Evolutionary conservation across 2,113 vertebrate species (phyloP), one percentile per base, ranked within the genome.

Genomic region (Sander lucioperca): DNA sequence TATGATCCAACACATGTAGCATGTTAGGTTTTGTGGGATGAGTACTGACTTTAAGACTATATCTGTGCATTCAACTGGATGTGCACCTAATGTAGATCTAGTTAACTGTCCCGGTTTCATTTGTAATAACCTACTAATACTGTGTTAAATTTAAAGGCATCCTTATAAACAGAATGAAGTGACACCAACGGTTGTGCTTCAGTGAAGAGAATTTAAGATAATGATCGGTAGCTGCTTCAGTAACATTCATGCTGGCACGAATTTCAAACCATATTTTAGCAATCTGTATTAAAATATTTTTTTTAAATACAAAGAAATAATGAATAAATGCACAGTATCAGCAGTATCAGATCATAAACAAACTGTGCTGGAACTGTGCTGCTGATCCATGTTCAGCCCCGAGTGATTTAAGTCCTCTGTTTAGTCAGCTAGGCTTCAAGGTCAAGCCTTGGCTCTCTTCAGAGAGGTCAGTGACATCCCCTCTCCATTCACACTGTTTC

Each of bases 81-180:
- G 89, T 94, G 94, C 95, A 95, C 92, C 95, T 95, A 95, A 96
- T 96, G 94, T 95, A 95, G 51, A 96, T 95, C 93, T 93, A 96
- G 95, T 96, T 96, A 95, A 96, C 93, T 94, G 94, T 96, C 95
- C 95, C 93, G 93, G 94, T 63, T 77, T 82, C 19, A 25, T 81
- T 36, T 77, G 25, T n/a, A 66, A 68, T 36, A 80, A 68, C 48
- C 53, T n/a, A 18, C 54, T 61, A n/a, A 19, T 43, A 54, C 23
- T 54, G 30, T 21, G 8, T 36, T 71, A 3, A 30, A 14, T 71
- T 62, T 50, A 36, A 77, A 71, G 13, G 4, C 51, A 39, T 71
- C 14, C 5, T 58, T 21, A 30, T 23, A 47, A 80, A 74, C 30
- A 67, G 13, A 39, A n/a, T 4, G 0, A 54, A 53, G 47, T 25